Evolutionary conservation across 1,140 invertebrate species (phyloP).

Genomic region (Leptopilina boulardi): DNA sequence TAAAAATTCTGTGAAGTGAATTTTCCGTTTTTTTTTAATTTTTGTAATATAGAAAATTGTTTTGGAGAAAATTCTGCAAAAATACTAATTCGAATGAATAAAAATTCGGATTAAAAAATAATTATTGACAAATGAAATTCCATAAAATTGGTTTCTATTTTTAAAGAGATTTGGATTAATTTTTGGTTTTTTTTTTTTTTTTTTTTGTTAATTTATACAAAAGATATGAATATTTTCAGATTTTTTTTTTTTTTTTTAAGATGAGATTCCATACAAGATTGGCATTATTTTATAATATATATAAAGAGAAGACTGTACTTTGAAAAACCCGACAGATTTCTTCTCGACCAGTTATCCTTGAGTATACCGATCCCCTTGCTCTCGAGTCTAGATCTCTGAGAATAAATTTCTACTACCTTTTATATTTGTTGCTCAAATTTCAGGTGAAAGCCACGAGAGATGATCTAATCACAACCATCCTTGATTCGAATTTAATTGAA

Average conservation of each 20-base stretch:
- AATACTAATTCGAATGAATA: no score
- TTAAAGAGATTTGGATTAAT: no score
- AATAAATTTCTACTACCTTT: constrained; percentile 22
- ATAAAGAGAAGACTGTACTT: neutral
- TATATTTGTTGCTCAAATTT: constrained; percentile 4
- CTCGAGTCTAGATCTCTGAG: constrained; percentile 16
- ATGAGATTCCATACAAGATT: constrained; percentile 9
- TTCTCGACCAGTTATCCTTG: constrained; percentile 69
- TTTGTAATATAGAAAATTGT: no score
- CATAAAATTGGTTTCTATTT: no score
- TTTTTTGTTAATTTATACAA: no score
- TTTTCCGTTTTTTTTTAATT: no score
- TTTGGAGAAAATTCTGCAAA: no score
- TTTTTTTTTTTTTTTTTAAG: neutral
- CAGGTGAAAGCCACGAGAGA: neutral
- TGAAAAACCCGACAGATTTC: constrained; percentile 37
- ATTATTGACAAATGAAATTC: no score
- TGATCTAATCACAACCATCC: neutral
- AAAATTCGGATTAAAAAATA: no score
- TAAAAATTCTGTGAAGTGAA: no score
- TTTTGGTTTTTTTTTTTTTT: no score
- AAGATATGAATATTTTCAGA: neutral
- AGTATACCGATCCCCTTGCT: constrained; percentile 66
- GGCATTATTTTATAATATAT: constrained; percentile 16
- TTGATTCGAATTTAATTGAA: neutral